Evolutionary conservation across 2,888 invertebrate genomes (phyloP).

Genomic region (Heliconius cydno): DNA sequence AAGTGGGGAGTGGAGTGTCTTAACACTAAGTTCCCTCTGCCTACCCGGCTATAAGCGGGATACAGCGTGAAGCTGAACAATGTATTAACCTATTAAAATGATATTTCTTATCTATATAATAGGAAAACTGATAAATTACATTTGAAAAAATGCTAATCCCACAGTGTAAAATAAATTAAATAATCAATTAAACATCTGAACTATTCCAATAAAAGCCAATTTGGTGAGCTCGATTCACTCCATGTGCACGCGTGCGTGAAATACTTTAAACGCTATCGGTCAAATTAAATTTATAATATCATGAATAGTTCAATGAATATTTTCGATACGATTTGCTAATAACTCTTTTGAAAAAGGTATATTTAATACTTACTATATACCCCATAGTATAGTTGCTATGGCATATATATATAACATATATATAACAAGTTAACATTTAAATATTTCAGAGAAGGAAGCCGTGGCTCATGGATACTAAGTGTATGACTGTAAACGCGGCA

Average conservation of each 20-base stretch:
- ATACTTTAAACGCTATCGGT: slow-evolving; percentile 25
- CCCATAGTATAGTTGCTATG: too few relatives aligned
- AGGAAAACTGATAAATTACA: neutral
- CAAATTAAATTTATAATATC: slow-evolving; percentile 26
- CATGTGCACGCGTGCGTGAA: slow-evolving; percentile 24
- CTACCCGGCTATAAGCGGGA: too few relatives aligned
- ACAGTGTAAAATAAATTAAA: slow-evolving; percentile 17
- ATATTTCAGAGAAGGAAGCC: too few relatives aligned
- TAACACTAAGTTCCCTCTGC: too few relatives aligned
- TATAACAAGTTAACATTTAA: too few relatives aligned
- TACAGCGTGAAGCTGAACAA: too few relatives aligned
- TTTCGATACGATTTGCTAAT: slow-evolving; percentile 2
- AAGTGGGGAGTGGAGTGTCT: too few relatives aligned
- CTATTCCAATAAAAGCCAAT: slow-evolving; percentile 35
- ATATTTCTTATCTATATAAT: neutral
- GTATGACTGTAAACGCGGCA: too few relatives aligned
- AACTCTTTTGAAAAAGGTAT: neutral
- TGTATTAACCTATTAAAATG: too few relatives aligned
- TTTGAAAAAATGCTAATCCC: neutral
- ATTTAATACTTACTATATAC: too few relatives aligned
- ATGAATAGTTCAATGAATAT: slow-evolving; percentile 17
- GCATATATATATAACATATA: too few relatives aligned
- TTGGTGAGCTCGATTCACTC: slow-evolving; percentile 30
- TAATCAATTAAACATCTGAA: slow-evolving; percentile 33
- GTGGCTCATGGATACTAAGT: too few relatives aligned